Conservation (phyloP, 2,113 vertebrate species). For the Odontesthes bonariensis region DNA sequence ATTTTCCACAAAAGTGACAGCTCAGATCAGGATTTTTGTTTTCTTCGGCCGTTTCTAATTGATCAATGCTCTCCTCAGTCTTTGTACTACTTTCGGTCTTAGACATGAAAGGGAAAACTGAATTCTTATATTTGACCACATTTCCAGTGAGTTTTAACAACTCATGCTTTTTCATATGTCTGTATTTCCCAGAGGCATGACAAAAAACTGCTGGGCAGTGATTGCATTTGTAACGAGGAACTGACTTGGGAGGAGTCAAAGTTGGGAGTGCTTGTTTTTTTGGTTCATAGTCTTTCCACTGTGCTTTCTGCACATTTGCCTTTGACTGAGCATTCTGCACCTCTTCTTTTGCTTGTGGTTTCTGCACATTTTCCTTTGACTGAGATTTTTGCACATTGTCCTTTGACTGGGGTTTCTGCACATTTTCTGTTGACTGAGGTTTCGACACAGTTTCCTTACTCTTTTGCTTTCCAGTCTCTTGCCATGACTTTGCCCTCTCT, state of each 20-base stretch:
- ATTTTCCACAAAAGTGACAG: constrained; percentile 78
- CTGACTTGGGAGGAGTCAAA: background rate
- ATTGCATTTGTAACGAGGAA: constrained; percentile 65
- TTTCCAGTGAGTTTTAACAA: constrained; percentile 68
- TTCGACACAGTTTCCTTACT: constrained; percentile 6
- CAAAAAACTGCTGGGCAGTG: constrained; percentile 75
- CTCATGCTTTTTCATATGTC: constrained; percentile 81
- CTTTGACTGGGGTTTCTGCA: constrained; percentile 4
- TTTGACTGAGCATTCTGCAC: background rate
- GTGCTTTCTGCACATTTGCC: constrained; percentile 15
- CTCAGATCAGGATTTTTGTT: background rate
- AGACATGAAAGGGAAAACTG: constrained; percentile 21
- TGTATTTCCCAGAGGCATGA: constrained; percentile 77
- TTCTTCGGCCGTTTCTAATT: background rate
- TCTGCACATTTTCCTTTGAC: constrained; percentile 14
- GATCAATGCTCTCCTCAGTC: constrained; percentile 20
- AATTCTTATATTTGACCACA: constrained; percentile 53
- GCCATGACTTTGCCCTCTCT: constrained; percentile 14
- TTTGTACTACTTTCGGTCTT: constrained; percentile 5
- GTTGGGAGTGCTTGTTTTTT: constrained; percentile 24
- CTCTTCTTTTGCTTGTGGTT: constrained; percentile 5
- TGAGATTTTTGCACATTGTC: constrained; percentile 20
- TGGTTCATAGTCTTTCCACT: constrained; percentile 20
- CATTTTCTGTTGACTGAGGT: constrained; percentile 6
- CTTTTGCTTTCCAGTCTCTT: background rate